A percentile compares a stretch with the other conserved stretches of the same genome.
Conservation (phyloP, 2,797 vertebrate species). For the Antrozous pallidus region DNA sequence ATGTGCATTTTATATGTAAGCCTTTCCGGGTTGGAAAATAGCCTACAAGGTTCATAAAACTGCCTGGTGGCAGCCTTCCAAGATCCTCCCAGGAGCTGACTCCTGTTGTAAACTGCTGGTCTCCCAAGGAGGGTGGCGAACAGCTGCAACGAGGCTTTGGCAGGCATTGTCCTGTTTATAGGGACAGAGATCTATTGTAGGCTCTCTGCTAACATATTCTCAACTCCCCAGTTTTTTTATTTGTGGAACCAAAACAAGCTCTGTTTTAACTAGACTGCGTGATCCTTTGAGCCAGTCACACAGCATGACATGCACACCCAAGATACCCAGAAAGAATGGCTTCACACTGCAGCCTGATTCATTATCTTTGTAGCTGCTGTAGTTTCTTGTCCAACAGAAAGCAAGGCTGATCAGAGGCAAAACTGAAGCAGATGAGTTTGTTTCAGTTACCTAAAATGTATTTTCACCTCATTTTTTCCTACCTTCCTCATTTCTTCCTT, state of each 20-base stretch:
- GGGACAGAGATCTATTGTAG: background rate
- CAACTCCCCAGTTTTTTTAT: background rate
- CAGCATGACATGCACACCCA: background rate
- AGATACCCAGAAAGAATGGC: background rate
- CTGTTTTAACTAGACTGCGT: background rate
- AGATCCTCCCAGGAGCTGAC: slow-evolving; percentile 10
- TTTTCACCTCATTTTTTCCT: background rate
- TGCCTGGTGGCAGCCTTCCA: slow-evolving; percentile 44
- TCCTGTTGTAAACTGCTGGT: slow-evolving; percentile 4
- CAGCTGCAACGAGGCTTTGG: background rate
- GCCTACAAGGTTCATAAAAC: slow-evolving; percentile 62
- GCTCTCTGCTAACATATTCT: background rate
- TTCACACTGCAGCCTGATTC: background rate
- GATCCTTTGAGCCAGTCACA: background rate
- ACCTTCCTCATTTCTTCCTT: background rate
- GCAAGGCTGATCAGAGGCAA: background rate
- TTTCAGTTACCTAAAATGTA: background rate
- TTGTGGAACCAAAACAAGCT: slow-evolving; percentile 10
- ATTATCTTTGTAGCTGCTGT: background rate
- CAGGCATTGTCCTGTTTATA: background rate
- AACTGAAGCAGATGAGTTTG: background rate
- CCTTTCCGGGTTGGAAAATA: slow-evolving; percentile 59
- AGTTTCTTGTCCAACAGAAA: background rate
- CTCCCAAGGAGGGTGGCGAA: background rate
- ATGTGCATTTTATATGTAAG: slow-evolving; percentile 58